Conservation (phyloP, 2,797 vertebrate genomes). For the Danio kyathit region DNA sequence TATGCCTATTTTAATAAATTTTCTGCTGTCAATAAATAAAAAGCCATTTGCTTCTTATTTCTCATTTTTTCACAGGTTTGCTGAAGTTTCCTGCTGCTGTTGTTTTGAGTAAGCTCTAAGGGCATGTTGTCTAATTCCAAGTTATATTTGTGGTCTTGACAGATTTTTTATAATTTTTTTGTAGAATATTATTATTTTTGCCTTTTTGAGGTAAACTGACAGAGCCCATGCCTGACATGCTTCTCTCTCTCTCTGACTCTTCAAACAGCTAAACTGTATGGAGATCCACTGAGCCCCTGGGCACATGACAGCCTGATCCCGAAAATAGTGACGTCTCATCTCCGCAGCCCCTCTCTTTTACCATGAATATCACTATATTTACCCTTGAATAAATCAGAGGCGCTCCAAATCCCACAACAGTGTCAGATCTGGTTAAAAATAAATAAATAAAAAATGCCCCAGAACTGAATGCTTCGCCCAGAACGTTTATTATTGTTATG, state of each 20-base stretch:
- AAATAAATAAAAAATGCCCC: neutral
- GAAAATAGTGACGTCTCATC: slow-evolving; percentile 57
- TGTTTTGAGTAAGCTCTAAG: slow-evolving; percentile 15
- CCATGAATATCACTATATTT: slow-evolving; percentile 58
- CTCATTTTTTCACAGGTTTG: slow-evolving; percentile 11
- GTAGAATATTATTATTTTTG: slow-evolving; percentile 22
- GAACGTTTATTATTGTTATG: neutral
- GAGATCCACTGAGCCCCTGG: slow-evolving; percentile 56
- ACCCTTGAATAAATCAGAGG: slow-evolving; percentile 50
- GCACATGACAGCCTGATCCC: slow-evolving; percentile 59
- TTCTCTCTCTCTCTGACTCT: slow-evolving; percentile 43
- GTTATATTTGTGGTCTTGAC: slow-evolving; percentile 39
- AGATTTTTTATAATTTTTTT: slow-evolving; percentile 22
- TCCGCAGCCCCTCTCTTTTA: slow-evolving; percentile 45
- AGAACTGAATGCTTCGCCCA: neutral
- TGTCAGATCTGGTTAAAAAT: slow-evolving; percentile 14
- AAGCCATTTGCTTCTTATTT: neutral
- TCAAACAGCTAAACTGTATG: slow-evolving; percentile 61
- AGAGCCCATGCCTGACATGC: slow-evolving; percentile 28
- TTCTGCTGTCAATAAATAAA: neutral
- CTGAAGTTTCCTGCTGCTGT: slow-evolving; percentile 11
- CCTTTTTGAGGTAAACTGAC: slow-evolving; percentile 49
- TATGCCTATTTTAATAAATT: neutral
- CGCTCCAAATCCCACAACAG: slow-evolving; percentile 35
- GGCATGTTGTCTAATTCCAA: slow-evolving; percentile 32